Percentiles rank a stretch among this genome's conserved stretches.
Conservation (phyloP, 2,113 vertebrate genomes). For the Dolichotis patagonum region DNA sequence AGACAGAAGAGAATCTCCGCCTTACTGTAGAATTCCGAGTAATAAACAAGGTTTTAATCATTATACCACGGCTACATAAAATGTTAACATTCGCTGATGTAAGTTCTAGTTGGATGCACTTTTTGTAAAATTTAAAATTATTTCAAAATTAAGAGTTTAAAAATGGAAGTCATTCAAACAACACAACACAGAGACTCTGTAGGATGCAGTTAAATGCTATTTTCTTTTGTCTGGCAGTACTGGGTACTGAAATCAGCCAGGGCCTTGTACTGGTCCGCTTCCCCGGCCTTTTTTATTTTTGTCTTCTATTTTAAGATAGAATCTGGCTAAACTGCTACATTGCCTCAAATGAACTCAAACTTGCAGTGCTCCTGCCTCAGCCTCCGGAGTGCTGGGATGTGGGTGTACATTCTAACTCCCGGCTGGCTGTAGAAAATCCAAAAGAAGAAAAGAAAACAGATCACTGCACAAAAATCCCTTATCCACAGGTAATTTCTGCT, state of each 20-base stretch:
- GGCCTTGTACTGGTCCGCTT: no score
- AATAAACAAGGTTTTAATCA: not conserved
- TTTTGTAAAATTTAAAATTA: slow-evolving; percentile 40
- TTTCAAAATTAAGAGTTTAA: not conserved
- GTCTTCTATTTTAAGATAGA: not conserved
- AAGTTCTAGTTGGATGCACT: not conserved
- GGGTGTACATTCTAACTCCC: not conserved
- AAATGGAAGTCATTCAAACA: not conserved
- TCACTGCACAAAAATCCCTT: not conserved
- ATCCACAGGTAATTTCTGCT: not conserved
- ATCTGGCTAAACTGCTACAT: not conserved
- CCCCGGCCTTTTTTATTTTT: not conserved
- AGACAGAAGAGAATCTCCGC: not conserved
- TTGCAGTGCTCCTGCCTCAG: not conserved
- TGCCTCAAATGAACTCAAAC: not conserved
- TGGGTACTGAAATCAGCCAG: not conserved
- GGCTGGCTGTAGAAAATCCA: not conserved
- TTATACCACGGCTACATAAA: not conserved
- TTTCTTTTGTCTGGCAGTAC: not conserved
- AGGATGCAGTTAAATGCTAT: not conserved
- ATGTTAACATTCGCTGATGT: not conserved
- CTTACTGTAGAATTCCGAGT: not conserved
- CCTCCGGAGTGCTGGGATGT: not conserved
- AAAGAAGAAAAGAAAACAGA: not conserved
- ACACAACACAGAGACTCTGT: not conserved